These are phyloP conservation scores for Gulo gulo DNA, from an alignment of 2,113 vertebrate genomes.

Conservation along the genomic window DNA sequence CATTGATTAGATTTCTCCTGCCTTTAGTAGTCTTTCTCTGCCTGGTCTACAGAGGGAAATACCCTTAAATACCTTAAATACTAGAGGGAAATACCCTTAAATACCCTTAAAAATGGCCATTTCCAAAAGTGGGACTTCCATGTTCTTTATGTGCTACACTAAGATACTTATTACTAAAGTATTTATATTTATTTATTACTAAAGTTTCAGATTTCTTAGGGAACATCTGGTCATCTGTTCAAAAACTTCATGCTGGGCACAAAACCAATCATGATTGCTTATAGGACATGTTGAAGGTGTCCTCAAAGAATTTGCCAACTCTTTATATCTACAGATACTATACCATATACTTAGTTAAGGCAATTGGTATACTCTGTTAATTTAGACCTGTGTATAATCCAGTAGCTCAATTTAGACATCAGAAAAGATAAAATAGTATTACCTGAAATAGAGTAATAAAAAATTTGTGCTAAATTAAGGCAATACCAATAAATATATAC, in stretches of 20 bases:
- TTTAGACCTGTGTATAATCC: not conserved
- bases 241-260: not conserved
- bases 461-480: not conserved
- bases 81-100: not conserved
- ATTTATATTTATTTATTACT: too few species aligned
- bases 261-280: not conserved
- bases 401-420: not conserved
- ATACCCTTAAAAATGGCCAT: not conserved
- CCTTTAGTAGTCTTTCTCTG: not conserved
- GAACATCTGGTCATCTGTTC: not conserved
- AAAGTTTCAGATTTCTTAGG: not conserved
- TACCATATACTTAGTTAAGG: not conserved
- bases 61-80: not conserved
- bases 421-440: not conserved
- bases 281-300: not conserved
- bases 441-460: not conserved
- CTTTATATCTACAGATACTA: not conserved
- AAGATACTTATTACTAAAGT: not conserved
- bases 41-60: not conserved
- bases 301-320: not conserved
- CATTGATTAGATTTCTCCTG: not conserved
- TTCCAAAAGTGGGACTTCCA: not conserved
- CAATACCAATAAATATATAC: not conserved
- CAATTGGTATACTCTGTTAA: not conserved
- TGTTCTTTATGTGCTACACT: not conserved